Conservation (phyloP, 2,888 invertebrate species). For the Osmoderma eremita region DNA sequence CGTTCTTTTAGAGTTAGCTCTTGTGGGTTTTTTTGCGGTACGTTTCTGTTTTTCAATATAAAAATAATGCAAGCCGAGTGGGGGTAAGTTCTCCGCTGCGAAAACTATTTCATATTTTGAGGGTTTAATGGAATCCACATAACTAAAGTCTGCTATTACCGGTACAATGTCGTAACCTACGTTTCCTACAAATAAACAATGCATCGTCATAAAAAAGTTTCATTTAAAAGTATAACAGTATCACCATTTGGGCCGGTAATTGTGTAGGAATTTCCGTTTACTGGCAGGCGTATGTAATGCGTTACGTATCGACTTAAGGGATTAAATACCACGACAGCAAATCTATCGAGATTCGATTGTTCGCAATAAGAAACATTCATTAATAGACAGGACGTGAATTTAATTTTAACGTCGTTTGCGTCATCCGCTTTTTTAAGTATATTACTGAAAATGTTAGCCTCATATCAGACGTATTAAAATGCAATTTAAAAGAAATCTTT, state of each 20-base stretch:
- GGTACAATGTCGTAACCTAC: slow-evolving; percentile 49
- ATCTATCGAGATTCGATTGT: slow-evolving; percentile 64
- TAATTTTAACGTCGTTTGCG: slow-evolving; percentile 41
- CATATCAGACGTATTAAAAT: not conserved
- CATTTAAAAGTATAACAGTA: too few relatives aligned
- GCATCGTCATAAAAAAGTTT: too few relatives aligned
- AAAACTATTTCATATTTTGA: slow-evolving; percentile 74
- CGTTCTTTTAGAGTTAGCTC: slow-evolving; percentile 7
- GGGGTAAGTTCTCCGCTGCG: slow-evolving; percentile 70
- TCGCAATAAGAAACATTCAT: slow-evolving; percentile 72
- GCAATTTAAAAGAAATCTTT: not conserved
- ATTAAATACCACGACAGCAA: slow-evolving; percentile 71
- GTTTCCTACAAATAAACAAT: slow-evolving; percentile 63
- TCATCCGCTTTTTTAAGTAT: slow-evolving; percentile 41
- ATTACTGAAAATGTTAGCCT: slow-evolving; percentile 34
- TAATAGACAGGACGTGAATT: slow-evolving; percentile 66
- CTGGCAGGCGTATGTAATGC: slow-evolving; percentile 73
- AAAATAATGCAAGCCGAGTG: slow-evolving; percentile 74
- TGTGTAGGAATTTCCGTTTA: slow-evolving; percentile 66
- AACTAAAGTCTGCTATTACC: slow-evolving; percentile 45
- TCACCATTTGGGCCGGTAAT: slow-evolving; percentile 54
- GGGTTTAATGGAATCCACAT: slow-evolving; percentile 43
- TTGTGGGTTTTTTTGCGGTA: not conserved
- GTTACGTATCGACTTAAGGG: slow-evolving; percentile 73
- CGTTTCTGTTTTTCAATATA: slow-evolving; percentile 60